A percentile compares a stretch with the other conserved stretches of the same genome.
phyloP scores from a whole-genome alignment of 2,888 invertebrate genomes.

The Ptilodon capucinus region DNA sequence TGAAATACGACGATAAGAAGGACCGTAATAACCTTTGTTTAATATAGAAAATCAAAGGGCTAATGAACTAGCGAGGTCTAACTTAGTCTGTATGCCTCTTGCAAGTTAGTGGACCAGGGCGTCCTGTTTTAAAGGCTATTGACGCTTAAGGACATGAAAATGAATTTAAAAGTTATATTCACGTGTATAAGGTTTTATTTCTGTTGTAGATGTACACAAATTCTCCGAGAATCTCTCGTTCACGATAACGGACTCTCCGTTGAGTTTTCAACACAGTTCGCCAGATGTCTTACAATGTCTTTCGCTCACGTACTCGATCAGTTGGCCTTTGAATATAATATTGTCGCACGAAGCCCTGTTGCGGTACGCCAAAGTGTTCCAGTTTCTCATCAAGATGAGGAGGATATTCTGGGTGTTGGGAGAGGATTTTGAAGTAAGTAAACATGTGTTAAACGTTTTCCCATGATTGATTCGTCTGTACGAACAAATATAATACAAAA shows the following conservation, averaged over 20 bases:
- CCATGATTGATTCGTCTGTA: not conserved
- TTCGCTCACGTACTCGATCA: slow-evolving; percentile 86
- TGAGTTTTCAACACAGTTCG: slow-evolving; percentile 84
- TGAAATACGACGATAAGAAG: too few species aligned
- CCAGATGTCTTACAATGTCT: slow-evolving; percentile 87
- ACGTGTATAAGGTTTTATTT: too few species aligned
- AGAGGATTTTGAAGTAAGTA: slow-evolving; percentile 84
- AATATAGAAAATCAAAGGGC: too few species aligned
- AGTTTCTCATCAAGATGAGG: slow-evolving; percentile 88
- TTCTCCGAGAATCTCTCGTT: slow-evolving; percentile 85
- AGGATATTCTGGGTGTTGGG: slow-evolving; percentile 90
- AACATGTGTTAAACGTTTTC: not conserved
- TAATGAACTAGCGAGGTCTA: too few species aligned
- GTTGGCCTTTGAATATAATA: slow-evolving; percentile 91
- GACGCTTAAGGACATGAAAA: too few species aligned
- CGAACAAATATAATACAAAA: too few species aligned
- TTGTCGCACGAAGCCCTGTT: slow-evolving; percentile 86
- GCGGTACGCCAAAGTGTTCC: slow-evolving; percentile 89
- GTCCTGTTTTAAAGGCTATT: too few species aligned
- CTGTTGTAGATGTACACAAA: slow-evolving; percentile 76
- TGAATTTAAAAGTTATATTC: too few species aligned
- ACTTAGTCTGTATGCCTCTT: too few species aligned
- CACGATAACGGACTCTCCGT: slow-evolving; percentile 83
- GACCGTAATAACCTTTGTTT: too few species aligned
- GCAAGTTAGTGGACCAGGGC: too few species aligned